Percentiles rank a stretch among this genome's conserved stretches.
Conservation (phyloP, 2,888 invertebrate species). For the Eupeodes latifasciatus region DNA sequence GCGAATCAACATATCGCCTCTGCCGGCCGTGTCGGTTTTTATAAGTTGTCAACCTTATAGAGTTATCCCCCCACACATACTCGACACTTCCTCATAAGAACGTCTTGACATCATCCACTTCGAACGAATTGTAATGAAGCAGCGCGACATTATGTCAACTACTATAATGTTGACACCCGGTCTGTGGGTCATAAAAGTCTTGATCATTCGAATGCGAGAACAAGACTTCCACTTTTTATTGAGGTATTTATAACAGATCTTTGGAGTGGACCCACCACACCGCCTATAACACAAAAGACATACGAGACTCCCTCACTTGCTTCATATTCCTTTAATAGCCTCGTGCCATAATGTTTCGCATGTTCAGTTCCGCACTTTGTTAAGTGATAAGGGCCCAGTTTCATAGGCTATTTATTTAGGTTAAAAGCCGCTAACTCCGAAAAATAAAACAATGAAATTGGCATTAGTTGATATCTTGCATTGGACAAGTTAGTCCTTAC, state of each 20-base stretch:
- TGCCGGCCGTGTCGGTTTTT: background rate
- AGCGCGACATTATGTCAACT: conserved; percentile 63
- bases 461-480: too few relatives aligned
- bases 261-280: conserved; percentile 37
- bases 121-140: conserved; percentile 57
- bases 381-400: too few relatives aligned
- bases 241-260: conserved; percentile 8
- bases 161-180: conserved; percentile 55
- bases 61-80: background rate
- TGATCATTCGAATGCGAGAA: conserved; percentile 29
- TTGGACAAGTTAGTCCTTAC: too few relatives aligned
- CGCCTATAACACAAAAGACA: background rate
- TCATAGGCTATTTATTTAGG: too few relatives aligned
- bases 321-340: conserved; percentile 62
- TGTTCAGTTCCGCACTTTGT: background rate
- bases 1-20: conserved; percentile 25
- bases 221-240: conserved; percentile 52
- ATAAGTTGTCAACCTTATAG: conserved; percentile 22
- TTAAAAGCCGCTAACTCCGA: too few relatives aligned
- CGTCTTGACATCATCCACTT: conserved; percentile 50
- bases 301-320: conserved; percentile 55
- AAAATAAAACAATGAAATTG: too few relatives aligned
- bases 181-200: conserved; percentile 59
- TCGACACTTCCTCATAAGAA: conserved; percentile 9
- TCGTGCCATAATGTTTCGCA: conserved; percentile 46